Conservation (phyloP, 1,140 invertebrate genomes). For the Bombus fervidus region DNA sequence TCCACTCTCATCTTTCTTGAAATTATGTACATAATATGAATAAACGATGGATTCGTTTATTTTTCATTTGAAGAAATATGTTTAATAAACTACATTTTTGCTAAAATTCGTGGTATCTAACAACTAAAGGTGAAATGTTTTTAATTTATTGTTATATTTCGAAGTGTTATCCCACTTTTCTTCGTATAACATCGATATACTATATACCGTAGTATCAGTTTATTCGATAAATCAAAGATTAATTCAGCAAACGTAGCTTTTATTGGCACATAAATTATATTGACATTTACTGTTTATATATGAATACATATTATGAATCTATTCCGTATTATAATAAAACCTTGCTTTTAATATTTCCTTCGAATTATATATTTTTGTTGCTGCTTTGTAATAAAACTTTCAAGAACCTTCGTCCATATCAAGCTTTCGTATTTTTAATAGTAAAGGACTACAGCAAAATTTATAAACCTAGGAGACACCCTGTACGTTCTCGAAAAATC, state of each 20-base stretch:
- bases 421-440: neutral
- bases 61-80: no score
- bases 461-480: neutral
- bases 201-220: neutral
- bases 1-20: no score
- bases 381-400: neutral
- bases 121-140: no score
- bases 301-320: no score
- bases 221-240: neutral
- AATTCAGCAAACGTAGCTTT: neutral
- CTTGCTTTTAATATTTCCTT: neutral
- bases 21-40: no score
- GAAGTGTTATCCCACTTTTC: no score
- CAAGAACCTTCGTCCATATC: neutral
- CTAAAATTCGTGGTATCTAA: no score
- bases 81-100: no score
- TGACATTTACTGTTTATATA: no score
- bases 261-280: neutral
- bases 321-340: neutral
- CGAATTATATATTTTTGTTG: neutral
- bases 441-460: neutral
- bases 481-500: neutral
- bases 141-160: no score
- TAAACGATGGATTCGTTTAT: no score
- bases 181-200: no score